These are phyloP conservation scores for Yponomeuta cagnagella DNA, from an alignment of 2,888 invertebrate genomes.

Conservation along the genomic window DNA sequence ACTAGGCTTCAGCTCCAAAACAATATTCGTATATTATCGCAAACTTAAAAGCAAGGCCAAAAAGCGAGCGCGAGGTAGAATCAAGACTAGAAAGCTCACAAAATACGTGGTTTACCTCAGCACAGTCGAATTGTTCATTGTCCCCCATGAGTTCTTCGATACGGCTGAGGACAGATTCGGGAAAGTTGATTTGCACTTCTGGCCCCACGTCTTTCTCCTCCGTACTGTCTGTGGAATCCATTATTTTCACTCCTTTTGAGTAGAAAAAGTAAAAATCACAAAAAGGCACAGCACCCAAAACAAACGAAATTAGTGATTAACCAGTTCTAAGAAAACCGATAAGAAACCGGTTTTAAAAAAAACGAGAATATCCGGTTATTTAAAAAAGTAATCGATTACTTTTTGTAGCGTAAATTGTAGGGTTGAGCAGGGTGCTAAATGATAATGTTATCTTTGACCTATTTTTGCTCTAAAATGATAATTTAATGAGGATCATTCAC, in stretches of 20 bases:
- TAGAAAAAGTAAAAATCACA: not conserved
- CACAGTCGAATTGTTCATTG: conserved; percentile 89
- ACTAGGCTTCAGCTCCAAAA: no score
- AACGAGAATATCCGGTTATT: no score
- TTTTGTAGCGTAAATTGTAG: no score
- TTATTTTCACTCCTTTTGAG: conserved; percentile 21
- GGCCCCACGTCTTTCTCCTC: conserved; percentile 65
- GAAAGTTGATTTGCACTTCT: conserved; percentile 78
- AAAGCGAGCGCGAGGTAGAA: not conserved
- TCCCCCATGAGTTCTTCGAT: conserved; percentile 95
- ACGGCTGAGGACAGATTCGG: conserved; percentile 90
- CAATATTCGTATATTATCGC: no score
- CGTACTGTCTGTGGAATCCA: conserved; percentile 54
- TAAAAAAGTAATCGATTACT: no score
- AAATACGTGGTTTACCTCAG: conserved; percentile 53
- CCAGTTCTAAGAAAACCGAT: no score
- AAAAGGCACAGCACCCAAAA: not conserved
- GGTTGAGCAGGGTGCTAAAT: no score
- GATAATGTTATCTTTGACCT: no score
- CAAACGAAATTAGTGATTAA: not conserved
- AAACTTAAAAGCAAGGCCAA: no score
- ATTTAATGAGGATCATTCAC: no score
- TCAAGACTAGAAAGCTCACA: not conserved
- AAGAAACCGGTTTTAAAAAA: no score
- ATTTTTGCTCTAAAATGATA: no score